phyloP scores from a whole-genome alignment of 37 sponge, comb jelly and placozoan genomes.

The Hexactinellida sp. region DNA sequence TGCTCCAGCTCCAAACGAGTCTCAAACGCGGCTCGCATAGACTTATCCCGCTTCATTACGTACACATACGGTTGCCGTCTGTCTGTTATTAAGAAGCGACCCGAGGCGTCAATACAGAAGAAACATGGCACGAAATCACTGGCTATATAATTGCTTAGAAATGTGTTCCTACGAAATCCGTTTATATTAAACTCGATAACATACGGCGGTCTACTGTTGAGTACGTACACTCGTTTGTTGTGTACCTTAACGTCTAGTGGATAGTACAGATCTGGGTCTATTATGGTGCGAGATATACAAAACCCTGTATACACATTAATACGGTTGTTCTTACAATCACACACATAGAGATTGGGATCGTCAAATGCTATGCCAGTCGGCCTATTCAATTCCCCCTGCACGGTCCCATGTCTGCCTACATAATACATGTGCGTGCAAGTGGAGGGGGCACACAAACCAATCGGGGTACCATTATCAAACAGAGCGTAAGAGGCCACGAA shows the following conservation, averaged over 20 bases:
- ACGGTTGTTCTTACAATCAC: not conserved
- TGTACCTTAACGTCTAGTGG: conserved; percentile 1
- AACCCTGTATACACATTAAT: not conserved
- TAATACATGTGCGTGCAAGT: no score
- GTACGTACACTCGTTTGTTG: not conserved
- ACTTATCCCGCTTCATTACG: not conserved
- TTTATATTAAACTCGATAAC: not conserved
- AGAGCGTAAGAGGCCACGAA: no score
- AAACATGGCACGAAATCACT: no score
- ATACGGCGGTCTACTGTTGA: not conserved
- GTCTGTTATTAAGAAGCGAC: not conserved
- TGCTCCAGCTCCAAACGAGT: not conserved
- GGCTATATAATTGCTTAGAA: not conserved
- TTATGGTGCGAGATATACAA: not conserved
- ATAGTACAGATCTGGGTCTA: not conserved
- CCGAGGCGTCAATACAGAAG: not conserved
- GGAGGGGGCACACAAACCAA: no score
- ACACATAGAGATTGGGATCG: not conserved
- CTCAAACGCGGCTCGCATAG: not conserved
- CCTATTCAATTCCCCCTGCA: not conserved
- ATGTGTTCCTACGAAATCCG: not conserved
- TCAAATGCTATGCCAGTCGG: not conserved
- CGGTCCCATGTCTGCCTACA: not conserved
- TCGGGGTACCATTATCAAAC: no score
- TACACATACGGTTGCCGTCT: not conserved